Evolutionary conservation across 2,888 invertebrate genomes (phyloP), one percentile per base, ranked within the genome.

Genomic region (Hedychridium roseum): DNA sequence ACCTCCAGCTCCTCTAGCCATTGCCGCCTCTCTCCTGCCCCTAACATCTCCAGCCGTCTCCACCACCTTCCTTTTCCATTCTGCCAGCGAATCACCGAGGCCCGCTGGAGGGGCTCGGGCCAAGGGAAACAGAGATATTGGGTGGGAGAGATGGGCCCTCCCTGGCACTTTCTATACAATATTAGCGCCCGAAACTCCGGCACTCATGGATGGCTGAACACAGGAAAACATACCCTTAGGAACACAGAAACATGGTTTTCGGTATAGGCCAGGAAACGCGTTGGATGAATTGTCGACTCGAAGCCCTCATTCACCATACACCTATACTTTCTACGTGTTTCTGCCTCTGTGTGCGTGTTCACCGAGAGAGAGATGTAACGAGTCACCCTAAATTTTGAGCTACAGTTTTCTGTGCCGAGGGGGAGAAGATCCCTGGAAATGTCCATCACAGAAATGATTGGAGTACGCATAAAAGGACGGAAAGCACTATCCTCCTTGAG

Each of bases 161-260:
- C n/a, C n/a, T 23, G 26, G 32, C 52, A 49, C 57, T 60, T 53
- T 63, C 60, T 50, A 50, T 42, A 52, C 45, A 38, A 62, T 62
- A 62, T 62, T 60, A 63, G 50, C 50, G 43, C 50, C 57, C 57
- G 50, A 60, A 64, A 64, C 50, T 63, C 43, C 2, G 9, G 21
- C 34, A 30, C 38, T 14, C 14, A 28, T 23, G 27, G 38, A 18
- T 28, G 18, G 36, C 18, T 15, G 35, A n/a, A 11, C 35, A n/a
- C 15, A 5, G 34, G n/a, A n/a, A n/a, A n/a, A n/a, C n/a, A n/a
- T n/a, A n/a, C n/a, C n/a, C n/a, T n/a, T n/a, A n/a, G n/a, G n/a
- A n/a, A n/a, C n/a, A n/a, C n/a, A n/a, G n/a, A n/a, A n/a, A n/a
- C n/a, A n/a, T n/a, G n/a, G n/a, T n/a, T n/a, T n/a, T n/a, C n/a